Percentiles rank a stretch among this genome's conserved stretches.
Conservation (phyloP, 2,113 vertebrate species). For the Tachysurus vachellii region DNA sequence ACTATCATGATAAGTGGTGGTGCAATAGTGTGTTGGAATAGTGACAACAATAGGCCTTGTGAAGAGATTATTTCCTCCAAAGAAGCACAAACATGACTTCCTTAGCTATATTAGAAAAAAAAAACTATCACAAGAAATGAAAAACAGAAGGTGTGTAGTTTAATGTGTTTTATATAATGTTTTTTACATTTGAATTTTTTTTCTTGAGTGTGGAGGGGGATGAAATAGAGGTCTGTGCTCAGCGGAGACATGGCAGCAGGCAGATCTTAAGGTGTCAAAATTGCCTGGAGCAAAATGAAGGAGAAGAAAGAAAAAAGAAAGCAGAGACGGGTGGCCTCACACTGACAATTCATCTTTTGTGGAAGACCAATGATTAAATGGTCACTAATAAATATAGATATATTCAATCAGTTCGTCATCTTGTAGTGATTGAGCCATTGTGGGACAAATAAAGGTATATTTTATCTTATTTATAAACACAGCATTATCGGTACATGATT, state of each 20-base stretch:
- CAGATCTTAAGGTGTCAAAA: slow-evolving; percentile 89
- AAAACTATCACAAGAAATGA: neutral
- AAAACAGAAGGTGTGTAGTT: slow-evolving; percentile 30
- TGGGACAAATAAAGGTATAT: too few relatives aligned
- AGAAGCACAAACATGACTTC: neutral
- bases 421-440: too few relatives aligned
- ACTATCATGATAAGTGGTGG: neutral
- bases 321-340: neutral
- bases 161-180: neutral
- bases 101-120: neutral
- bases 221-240: slow-evolving; percentile 13
- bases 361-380: neutral
- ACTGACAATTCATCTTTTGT: neutral
- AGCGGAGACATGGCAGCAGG: slow-evolving; percentile 82
- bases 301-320: neutral
- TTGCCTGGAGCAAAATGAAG: slow-evolving; percentile 80
- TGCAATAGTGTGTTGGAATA: neutral
- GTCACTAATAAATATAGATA: neutral
- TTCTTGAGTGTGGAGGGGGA: neutral
- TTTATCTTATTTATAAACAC: too few relatives aligned
- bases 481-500: neutral
- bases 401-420: too few relatives aligned
- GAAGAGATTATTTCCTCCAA: neutral
- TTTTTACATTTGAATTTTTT: neutral
- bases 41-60: neutral